Percentiles rank a stretch among this genome's conserved stretches.
These are phyloP conservation scores for Andrena trimmerana DNA, from an alignment of 2,888 invertebrate genomes.

Conservation along the genomic window DNA sequence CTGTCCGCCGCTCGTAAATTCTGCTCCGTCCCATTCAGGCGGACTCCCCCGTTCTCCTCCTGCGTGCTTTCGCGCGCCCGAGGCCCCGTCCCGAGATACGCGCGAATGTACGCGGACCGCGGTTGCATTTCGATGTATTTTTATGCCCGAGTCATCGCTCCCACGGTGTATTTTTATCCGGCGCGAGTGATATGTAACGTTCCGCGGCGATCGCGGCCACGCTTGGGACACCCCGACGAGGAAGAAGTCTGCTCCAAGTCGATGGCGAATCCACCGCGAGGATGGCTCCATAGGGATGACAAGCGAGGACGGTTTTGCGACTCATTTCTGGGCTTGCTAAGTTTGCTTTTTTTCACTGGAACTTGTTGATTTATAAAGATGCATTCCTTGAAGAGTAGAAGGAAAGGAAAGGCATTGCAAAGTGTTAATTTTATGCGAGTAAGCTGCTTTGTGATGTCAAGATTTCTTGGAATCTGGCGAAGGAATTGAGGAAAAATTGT, in stretches of 20 bases:
- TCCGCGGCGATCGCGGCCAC: conserved; percentile 53
- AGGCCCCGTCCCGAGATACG: conserved; percentile 60
- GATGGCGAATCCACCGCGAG: no score
- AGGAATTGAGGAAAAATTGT: no score
- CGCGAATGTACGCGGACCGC: conserved; percentile 64
- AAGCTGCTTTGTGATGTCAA: no score
- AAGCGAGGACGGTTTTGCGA: no score
- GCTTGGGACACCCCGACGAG: conserved; percentile 42
- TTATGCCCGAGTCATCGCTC: conserved; percentile 85
- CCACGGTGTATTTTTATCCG: conserved; percentile 84
- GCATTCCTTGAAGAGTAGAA: no score
- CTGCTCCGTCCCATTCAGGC: conserved; percentile 75
- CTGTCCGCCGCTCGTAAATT: conserved; percentile 70
- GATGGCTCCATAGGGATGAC: no score
- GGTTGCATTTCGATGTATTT: conserved; percentile 84
- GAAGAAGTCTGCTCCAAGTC: conserved; percentile 19
- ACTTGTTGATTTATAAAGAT: no score
- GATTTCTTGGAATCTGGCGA: no score
- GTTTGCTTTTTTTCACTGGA: no score
- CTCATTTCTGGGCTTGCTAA: no score
- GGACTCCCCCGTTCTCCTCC: conserved; percentile 57
- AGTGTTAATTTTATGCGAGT: no score
- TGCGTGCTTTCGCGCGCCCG: conserved; percentile 56
- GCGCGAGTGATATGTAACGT: conserved; percentile 77
- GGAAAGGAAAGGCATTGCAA: no score